Evolutionary conservation across 2,797 vertebrate species (phyloP).

Genomic region (Echiichthys vipera): DNA sequence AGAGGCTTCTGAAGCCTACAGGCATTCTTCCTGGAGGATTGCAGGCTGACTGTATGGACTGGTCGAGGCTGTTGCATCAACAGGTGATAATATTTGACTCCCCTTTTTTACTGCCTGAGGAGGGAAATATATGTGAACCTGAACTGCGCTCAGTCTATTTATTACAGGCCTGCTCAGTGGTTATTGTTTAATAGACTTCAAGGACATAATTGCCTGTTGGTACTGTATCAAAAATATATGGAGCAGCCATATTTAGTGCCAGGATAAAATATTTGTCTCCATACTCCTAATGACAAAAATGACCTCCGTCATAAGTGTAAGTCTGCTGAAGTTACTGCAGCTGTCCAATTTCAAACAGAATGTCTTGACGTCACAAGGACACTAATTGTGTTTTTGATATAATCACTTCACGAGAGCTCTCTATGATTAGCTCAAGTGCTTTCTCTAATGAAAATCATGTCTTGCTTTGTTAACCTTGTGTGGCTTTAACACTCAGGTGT

Average conservation of each 20-base stretch:
- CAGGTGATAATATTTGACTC: constrained; percentile 61
- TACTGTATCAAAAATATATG: constrained; percentile 70
- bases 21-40: constrained; percentile 58
- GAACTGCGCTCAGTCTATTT: constrained; percentile 49
- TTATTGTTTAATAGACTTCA: constrained; percentile 79
- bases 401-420: constrained; percentile 74
- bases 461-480: constrained; percentile 80
- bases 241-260: constrained; percentile 54
- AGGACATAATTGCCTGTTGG: constrained; percentile 71
- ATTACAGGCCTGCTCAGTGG: constrained; percentile 44
- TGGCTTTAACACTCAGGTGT: constrained; percentile 66
- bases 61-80: constrained; percentile 63
- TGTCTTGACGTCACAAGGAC: constrained; percentile 70
- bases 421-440: constrained; percentile 74
- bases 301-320: constrained; percentile 57
- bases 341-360: constrained; percentile 52
- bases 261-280: constrained; percentile 57
- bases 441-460: constrained; percentile 77
- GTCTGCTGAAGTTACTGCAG: constrained; percentile 46
- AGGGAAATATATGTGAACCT: constrained; percentile 52
- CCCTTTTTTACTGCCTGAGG: constrained; percentile 43
- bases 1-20: constrained; percentile 45
- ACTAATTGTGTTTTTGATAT: constrained; percentile 75
- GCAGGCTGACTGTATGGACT: constrained; percentile 47
- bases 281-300: constrained; percentile 62